Evolutionary conservation across 2,113 vertebrate genomes (phyloP).

Genomic region (Ancistrus triradiatus): DNA sequence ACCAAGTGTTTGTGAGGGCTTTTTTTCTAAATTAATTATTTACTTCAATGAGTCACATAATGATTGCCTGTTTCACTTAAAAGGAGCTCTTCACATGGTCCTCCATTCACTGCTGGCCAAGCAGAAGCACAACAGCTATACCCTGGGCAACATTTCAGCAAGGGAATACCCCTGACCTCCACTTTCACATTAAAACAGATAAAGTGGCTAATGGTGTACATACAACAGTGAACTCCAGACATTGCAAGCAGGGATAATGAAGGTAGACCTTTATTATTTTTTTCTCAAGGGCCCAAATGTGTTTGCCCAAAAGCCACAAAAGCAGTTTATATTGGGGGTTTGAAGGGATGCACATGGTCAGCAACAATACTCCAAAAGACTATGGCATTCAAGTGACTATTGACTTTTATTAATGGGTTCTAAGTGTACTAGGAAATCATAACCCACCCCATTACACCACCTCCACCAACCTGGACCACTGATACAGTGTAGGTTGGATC

Average conservation of each 20-base stretch:
- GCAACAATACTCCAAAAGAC: no score
- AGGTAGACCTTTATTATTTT: background rate
- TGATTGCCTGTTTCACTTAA: conserved; percentile 56
- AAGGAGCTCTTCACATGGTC: conserved; percentile 65
- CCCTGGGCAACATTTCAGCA: conserved; percentile 60
- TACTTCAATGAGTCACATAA: conserved; percentile 56
- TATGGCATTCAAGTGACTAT: no score
- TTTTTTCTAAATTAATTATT: conserved; percentile 71
- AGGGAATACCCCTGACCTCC: conserved; percentile 57
- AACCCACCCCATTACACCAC: no score
- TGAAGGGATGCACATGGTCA: no score
- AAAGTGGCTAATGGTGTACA: conserved; percentile 27
- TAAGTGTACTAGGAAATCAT: no score
- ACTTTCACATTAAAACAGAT: conserved; percentile 43
- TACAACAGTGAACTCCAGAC: conserved; percentile 37
- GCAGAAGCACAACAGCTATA: conserved; percentile 63
- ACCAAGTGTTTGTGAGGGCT: conserved; percentile 60
- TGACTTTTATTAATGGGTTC: no score
- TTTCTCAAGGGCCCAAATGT: no score
- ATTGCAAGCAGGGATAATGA: background rate
- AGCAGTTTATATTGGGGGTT: no score
- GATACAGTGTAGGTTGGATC: no score
- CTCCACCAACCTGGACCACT: no score
- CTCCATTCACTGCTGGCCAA: conserved; percentile 69
- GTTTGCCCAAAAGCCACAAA: no score